phyloP scores from a whole-genome alignment of 2,797 vertebrate genomes.

The Cheirogaleus major region DNA sequence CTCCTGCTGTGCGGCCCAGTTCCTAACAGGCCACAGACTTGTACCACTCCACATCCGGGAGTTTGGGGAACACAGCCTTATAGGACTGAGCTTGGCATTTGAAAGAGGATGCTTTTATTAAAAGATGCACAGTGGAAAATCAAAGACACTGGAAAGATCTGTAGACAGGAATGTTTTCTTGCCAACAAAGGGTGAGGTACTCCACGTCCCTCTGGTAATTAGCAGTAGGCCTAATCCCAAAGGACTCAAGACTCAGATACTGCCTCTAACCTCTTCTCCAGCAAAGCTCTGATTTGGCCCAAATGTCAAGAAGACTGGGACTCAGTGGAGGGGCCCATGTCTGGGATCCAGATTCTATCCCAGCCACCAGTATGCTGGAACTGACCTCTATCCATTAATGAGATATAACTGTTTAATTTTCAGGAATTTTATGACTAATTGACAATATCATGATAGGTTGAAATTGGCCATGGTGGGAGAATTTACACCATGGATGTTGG shows the following conservation, averaged over 20 bases:
- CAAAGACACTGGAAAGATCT: not conserved
- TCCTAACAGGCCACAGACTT: too few relatives aligned
- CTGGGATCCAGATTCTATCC: not conserved
- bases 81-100: not conserved
- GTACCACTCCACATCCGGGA: too few relatives aligned
- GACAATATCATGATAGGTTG: not conserved
- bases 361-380: not conserved
- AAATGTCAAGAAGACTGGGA: not conserved
- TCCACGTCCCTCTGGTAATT: not conserved
- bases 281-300: not conserved
- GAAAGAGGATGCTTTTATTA: not conserved
- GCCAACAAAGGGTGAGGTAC: not conserved
- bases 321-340: not conserved
- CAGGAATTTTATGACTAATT: not conserved
- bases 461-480: not conserved
- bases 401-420: not conserved
- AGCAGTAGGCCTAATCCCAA: not conserved
- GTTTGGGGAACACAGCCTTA: not conserved
- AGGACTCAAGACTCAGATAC: not conserved
- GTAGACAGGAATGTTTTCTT: not conserved
- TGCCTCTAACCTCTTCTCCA: not conserved
- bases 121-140: not conserved
- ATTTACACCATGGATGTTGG: not conserved
- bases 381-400: not conserved
- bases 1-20: too few relatives aligned